These are phyloP conservation scores for Balaenoptera acutorostrata DNA, from an alignment of 2,113 vertebrate species.

Conservation along the genomic window DNA sequence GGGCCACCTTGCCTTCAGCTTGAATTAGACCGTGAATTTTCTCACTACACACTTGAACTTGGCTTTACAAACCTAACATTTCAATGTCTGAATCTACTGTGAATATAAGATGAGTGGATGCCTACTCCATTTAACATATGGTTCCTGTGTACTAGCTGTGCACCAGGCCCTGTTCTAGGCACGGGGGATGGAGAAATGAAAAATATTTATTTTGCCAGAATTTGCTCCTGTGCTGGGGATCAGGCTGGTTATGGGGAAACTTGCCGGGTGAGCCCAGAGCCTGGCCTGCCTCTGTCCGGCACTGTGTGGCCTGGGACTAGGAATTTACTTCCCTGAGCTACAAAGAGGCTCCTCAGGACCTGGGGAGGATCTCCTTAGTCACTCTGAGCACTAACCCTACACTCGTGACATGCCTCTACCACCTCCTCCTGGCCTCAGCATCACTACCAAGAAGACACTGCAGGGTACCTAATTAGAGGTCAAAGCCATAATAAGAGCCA, in stretches of 20 bases:
- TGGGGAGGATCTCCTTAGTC: not conserved
- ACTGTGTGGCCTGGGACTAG: not conserved
- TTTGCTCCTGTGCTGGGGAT: not conserved
- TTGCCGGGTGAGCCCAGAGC: not conserved
- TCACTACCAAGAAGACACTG: not conserved
- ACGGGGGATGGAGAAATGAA: accelerated
- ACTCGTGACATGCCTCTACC: not conserved
- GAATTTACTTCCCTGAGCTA: not conserved
- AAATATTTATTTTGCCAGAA: not conserved
- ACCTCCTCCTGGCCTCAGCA: not conserved
- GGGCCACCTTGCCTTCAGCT: not conserved
- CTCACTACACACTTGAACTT: not conserved
- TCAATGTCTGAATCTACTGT: not conserved
- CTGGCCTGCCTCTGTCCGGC: not conserved
- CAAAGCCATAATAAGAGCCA: not conserved
- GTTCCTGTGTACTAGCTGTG: not conserved
- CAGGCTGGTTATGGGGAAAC: not conserved
- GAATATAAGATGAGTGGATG: not conserved
- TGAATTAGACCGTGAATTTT: not conserved
- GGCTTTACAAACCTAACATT: not conserved
- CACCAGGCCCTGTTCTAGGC: not conserved
- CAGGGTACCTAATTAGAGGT: not conserved
- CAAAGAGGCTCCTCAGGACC: not conserved
- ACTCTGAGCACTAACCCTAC: not conserved
- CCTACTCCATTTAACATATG: accelerated